These are phyloP conservation scores for Theonella swinhoei DNA, from an alignment of 37 sponge, comb jelly and placozoan genomes.

Conservation along the genomic window DNA sequence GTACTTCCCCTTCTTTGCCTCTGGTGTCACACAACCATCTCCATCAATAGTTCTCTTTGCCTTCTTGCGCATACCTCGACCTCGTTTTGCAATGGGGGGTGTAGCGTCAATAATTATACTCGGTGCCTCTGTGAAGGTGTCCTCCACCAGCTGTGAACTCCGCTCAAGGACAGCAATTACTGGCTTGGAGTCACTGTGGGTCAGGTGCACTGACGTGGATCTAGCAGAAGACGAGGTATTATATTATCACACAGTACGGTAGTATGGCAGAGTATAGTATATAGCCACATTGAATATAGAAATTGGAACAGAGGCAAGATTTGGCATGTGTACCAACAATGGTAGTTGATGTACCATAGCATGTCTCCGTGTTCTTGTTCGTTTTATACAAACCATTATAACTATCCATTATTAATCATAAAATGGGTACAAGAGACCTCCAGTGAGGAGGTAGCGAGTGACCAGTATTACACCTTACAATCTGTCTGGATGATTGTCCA, in stretches of 20 bases:
- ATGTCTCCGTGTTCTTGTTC: not conserved
- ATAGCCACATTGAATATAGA: no score
- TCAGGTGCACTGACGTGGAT: not conserved
- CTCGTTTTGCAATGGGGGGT: not conserved
- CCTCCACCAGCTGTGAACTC: slow-evolving; percentile 56
- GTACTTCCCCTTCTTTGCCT: not conserved
- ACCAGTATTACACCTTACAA: not conserved
- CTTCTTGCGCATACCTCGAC: not conserved
- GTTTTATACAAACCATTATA: not conserved
- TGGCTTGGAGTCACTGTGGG: slow-evolving; percentile 18
- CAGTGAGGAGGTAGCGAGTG: not conserved
- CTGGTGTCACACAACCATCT: no score
- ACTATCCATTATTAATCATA: not conserved
- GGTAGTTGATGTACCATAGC: no score
- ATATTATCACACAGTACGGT: no score
- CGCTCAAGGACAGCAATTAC: slow-evolving; percentile 37
- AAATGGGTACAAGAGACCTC: not conserved
- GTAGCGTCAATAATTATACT: not conserved
- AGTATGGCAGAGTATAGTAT: no score
- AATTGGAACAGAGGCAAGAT: no score
- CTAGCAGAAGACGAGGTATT: not conserved
- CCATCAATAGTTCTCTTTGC: slow-evolving; percentile 3
- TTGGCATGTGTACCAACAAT: no score
- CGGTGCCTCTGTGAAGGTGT: not conserved
- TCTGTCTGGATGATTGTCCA: not conserved